These are phyloP conservation scores for Phenganax stokvisi DNA, from an alignment of 92 coral and sea anemone genomes.

Conservation along the genomic window DNA sequence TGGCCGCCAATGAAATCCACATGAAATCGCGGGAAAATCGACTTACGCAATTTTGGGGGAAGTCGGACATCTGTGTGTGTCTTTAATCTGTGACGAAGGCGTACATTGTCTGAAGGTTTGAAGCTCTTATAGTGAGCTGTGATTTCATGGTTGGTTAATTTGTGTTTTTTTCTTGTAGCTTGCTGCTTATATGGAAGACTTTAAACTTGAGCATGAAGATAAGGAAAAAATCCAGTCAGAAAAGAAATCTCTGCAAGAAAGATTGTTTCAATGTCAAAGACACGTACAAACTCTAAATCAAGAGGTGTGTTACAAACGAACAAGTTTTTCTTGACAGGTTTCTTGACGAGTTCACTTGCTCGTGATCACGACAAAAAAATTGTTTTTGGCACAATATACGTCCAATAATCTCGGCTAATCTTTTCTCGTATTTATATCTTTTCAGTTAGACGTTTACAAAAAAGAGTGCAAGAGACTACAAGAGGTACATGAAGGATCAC, in stretches of 20 bases:
- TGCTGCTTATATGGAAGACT: constrained; percentile 27
- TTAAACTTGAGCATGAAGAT: constrained; percentile 36
- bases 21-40: too few species aligned
- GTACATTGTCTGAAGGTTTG: background rate
- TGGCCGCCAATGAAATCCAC: too few species aligned
- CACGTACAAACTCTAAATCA: constrained; percentile 22
- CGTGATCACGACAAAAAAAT: too few species aligned
- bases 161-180: constrained; percentile 6
- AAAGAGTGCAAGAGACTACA: constrained; percentile 33
- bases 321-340: too few species aligned
- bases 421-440: background rate
- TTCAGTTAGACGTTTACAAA: constrained; percentile 36
- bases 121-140: background rate
- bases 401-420: too few species aligned
- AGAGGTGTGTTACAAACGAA: constrained; percentile 14
- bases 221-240: constrained; percentile 34
- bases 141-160: background rate
- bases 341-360: too few species aligned
- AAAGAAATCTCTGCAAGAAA: constrained; percentile 25
- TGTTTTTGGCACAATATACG: background rate
- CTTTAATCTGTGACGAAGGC: background rate
- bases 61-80: too few species aligned
- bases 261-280: constrained; percentile 13
- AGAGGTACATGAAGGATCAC: constrained; percentile 9
- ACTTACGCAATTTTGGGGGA: too few species aligned